A percentile compares a stretch with the other conserved stretches of the same genome.
phyloP scores from a whole-genome alignment of 2,888 invertebrate species.

The Parascotia fuliginaria region DNA sequence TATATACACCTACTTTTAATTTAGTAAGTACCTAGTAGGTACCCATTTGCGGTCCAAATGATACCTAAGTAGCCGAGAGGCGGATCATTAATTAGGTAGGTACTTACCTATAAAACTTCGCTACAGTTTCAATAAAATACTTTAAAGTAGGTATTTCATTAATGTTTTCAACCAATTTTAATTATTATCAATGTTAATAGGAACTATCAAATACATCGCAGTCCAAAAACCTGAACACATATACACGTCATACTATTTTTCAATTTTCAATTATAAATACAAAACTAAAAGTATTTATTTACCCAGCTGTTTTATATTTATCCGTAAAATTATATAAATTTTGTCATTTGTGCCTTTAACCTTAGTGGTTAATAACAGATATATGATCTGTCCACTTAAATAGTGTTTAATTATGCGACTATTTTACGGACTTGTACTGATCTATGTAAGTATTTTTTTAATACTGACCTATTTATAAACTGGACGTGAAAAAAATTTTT shows the following conservation, averaged over 20 bases:
- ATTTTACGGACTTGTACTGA: constrained; percentile 31
- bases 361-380: constrained; percentile 49
- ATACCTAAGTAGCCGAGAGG: no score
- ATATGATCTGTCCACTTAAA: constrained; percentile 45
- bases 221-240: constrained; percentile 4
- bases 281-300: constrained; percentile 10
- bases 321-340: constrained; percentile 43
- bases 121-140: no score
- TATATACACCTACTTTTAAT: no score
- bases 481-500: no score
- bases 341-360: constrained; percentile 7
- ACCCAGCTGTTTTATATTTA: constrained; percentile 42
- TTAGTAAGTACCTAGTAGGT: no score
- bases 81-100: no score
- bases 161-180: no score
- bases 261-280: constrained; percentile 15
- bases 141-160: no score
- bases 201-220: constrained; percentile 1
- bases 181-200: no score
- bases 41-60: no score
- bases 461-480: no score
- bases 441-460: constrained; percentile 45
- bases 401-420: constrained; percentile 20
- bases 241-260: constrained; percentile 7
- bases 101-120: no score